Base-by-base conservation (phyloP, 2,797 vertebrate species). In the Sebastes vulpes region DNA sequence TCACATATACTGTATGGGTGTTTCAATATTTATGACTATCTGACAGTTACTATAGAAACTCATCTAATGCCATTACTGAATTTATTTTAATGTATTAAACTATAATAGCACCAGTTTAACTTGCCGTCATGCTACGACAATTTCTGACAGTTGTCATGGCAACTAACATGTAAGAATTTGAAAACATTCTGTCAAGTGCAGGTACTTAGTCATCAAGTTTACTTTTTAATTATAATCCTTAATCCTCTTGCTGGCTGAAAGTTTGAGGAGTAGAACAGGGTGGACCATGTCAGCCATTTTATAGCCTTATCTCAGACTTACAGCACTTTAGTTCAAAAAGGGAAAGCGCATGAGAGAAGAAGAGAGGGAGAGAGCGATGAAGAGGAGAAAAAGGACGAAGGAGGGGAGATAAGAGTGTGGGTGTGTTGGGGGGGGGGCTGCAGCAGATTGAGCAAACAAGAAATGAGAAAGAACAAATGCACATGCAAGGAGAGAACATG, bases 151-250 rank as follows among this genome's bases (percentile, higher is more conserved):
- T 73, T 67, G 16, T 80, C 53, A 74, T 53, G 26, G 48, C 59
- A 82, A 84, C 72, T 26, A 38, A 80, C 61, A 78, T 56, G 74
- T 38, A 73, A 60, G 72, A 60, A 65, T 78, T 20, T 28, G 50
- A 35, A 87, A 86, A 85, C 26, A 71, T 75, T 82, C 70, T 76
- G 79, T 77, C 23, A 56, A 72, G 79, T 48, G 46, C 82, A 94
- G 89, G 90, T 91, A 90, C 93, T 93, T 91, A 90, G 91, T 93
- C 94, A 92, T 94, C 93, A 92, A 94, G 82, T 93, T 95, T 91
- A 92, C 93, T 93, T 95, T 95, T 94, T 95, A 94, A 95, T 95
- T 95, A 95, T 69, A 92, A 87, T 85, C 81, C 88, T 83, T 93
- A 94, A 94, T 95, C 94, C 94, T 83, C 88, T 93, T 25, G 90